A percentile compares a stretch with the other conserved stretches of the same genome.
phyloP scores from a whole-genome alignment of 2,888 invertebrate genomes.

The Drosophila flavopinicola region DNA sequence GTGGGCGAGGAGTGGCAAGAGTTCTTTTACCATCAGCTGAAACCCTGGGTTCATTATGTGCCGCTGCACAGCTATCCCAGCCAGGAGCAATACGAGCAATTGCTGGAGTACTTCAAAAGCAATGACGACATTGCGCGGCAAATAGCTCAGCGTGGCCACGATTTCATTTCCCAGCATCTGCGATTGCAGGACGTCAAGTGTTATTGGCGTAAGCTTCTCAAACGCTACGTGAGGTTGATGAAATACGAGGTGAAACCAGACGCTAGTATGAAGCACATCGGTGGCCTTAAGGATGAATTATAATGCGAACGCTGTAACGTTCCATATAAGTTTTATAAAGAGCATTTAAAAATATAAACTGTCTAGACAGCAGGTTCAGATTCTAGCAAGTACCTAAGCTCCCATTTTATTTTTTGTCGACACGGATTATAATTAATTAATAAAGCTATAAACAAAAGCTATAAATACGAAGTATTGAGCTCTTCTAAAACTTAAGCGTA shows the following conservation, averaged over 20 bases:
- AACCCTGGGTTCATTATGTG: conserved; percentile 98
- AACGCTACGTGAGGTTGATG: conserved; percentile 89
- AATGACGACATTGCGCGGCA: conserved; percentile 90
- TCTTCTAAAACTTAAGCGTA: no score
- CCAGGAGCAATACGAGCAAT: conserved; percentile 88
- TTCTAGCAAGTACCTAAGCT: no score
- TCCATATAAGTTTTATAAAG: neutral
- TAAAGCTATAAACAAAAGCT: no score
- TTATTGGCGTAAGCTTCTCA: conserved; percentile 93
- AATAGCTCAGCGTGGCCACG: conserved; percentile 93
- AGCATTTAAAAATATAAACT: no score
- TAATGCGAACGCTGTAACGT: no score
- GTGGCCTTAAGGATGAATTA: conserved; percentile 48
- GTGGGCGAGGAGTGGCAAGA: conserved; percentile 97
- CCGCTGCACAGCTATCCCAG: conserved; percentile 90
- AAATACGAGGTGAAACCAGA: conserved; percentile 88
- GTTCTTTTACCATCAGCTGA: conserved; percentile 95
- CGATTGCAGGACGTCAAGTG: conserved; percentile 92
- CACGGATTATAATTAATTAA: no score
- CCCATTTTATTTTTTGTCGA: no score
- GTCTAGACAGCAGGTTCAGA: no score
- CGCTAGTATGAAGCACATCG: conserved; percentile 86
- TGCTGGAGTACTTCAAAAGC: conserved; percentile 90
- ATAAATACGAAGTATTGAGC: no score
- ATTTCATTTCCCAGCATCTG: conserved; percentile 93